Percentiles rank a stretch among this genome's conserved stretches.
Evolutionary conservation across 2,797 vertebrate species (phyloP).

Genomic region (Picus viridis): DNA sequence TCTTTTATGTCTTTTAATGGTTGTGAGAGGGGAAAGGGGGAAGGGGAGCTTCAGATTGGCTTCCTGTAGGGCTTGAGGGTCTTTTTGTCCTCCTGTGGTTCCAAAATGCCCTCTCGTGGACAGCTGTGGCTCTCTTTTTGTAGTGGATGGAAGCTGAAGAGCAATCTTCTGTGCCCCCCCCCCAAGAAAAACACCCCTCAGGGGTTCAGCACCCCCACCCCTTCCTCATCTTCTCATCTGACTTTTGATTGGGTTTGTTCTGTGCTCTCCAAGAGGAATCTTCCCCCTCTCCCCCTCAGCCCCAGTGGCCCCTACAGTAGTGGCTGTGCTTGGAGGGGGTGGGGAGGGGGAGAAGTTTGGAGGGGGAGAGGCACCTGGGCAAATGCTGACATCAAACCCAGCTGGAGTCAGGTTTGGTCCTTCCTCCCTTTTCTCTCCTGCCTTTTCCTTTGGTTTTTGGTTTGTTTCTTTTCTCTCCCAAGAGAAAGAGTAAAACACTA

Average conservation of each 20-base stretch:
- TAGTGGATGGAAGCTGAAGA: constrained; percentile 32
- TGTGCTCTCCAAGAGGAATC: constrained; percentile 59
- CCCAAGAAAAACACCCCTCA: no score
- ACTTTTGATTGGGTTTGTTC: constrained; percentile 31
- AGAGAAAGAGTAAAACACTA: neutral
- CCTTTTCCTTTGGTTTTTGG: no score
- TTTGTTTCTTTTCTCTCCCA: neutral
- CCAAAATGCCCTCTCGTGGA: constrained; percentile 62
- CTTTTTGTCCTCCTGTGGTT: no score
- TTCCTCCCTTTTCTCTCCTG: neutral
- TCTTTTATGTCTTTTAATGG: constrained; percentile 4
- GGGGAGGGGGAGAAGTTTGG: no score
- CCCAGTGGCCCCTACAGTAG: constrained; percentile 51
- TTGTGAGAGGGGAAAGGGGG: constrained; percentile 59
- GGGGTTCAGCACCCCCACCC: no score
- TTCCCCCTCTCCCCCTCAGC: neutral
- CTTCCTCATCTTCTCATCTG: neutral
- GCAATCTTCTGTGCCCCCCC: neutral
- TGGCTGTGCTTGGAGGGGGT: constrained; percentile 7
- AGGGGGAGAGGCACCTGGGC: neutral
- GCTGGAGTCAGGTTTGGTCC: neutral
- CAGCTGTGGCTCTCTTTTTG: neutral
- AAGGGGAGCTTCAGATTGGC: neutral
- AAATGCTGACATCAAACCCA: neutral
- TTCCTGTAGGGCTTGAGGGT: no score